Evolutionary conservation across 2,888 invertebrate species (phyloP), one percentile per base, ranked within the genome.

Genomic region (Drosophila multiciliata): DNA sequence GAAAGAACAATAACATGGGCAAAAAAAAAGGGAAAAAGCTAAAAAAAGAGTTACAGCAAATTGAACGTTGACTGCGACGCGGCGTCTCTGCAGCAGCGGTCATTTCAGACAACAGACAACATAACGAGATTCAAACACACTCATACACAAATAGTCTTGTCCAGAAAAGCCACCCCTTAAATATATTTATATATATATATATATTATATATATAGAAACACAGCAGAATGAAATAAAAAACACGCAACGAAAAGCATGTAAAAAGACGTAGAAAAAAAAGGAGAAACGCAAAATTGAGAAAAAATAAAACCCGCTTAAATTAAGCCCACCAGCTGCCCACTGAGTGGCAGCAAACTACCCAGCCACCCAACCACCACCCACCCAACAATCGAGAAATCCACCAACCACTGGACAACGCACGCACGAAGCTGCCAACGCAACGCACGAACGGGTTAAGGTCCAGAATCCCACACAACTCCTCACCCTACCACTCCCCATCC

Each of bases 281-380:
- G 65, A 78, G 20, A 8, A 65, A 75, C 73, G 82, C 63, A 90
- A 80, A 88, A 90, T 90, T 90, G 90, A 81, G 89, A 90, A 83
- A 86, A 86, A 86, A 90, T 89, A 90, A 89, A 89, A 90, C 89
- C 90, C 87, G 86, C 86, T 86, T 89, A 86, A 86, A 86, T 86
- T 90, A 86, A 86, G 85, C 89, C 86, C 86, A 90, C 87, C 90
- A 75, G 77, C 87, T 78, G 82, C 62, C 81, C 78, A 73, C 40
- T 36, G 45, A 45, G 20, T 45, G 54, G 75, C 66, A 55, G 23
- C 66, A 62, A 45, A 15, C 33, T 72, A 54, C 58, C 63, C 40
- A 42, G 17, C 38, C 59, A 45, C 33, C 68, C 73, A 45, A 12
- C 48, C 40, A 26, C 64, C 73, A 62, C 66, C 58, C 54, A 32